Base-by-base conservation (phyloP, 2,888 invertebrate genomes). In the Cistogaster globosa region DNA sequence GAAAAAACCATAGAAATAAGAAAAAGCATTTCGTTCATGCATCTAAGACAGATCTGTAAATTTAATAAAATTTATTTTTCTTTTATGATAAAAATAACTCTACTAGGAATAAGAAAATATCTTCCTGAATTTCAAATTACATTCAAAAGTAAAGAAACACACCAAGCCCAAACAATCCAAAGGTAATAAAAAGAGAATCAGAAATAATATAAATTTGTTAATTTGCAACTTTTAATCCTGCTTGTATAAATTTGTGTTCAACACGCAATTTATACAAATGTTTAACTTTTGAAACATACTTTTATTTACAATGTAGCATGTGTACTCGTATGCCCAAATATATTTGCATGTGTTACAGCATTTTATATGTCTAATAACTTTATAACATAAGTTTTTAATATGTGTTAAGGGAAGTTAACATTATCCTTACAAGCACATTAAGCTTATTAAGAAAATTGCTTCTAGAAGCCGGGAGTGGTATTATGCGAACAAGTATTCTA, bases 161-260 rank as follows among this genome's bases (percentile, higher is more conserved):
- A 32, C 45, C 32, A 45, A 53, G 45, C 18, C 3, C 26, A 14
- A 76, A 16, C 18, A 38, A 38, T 2, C 11, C 26, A 67, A 68
- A 7, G 18, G 12, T 20, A 38, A 42, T n/a, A 18, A 60, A 11
- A 18, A 18, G 9, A 53, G 20, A 48, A 67, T 51, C 14, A 60
- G 36, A 42, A 74, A 74, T 81, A 20, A 68, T 75, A 75, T 69
- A 81, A 69, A 69, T 81, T 81, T 81, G 55, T 75, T 81, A 58
- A 81, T 75, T 75, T 74, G 26, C 53, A 67, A 63, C 72, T 53
- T 14, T 16, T 4, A 48, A 26, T 51, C 45, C 18, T 57, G 20
- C 42, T 69, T 67, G 48, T 67, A 38, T 22, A 36, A 48, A 58
- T 48, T 45, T 68, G 14, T 58, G 22, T 22, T 68, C 48, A 67